phyloP scores from a whole-genome alignment of 2,888 invertebrate species.

The Stegophylla sp. region DNA sequence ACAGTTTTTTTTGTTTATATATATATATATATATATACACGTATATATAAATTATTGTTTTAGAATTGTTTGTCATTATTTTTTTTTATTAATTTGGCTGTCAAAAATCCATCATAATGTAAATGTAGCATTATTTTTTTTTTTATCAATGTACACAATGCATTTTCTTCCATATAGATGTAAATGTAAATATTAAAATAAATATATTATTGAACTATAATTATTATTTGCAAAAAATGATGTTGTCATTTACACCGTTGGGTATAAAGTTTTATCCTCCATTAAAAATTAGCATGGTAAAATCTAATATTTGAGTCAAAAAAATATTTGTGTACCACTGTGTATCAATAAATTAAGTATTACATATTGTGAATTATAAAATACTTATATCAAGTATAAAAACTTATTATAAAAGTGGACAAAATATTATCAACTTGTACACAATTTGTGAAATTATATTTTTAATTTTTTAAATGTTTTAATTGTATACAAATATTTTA shows the following conservation, averaged over 20 bases:
- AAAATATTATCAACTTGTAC: too few species aligned
- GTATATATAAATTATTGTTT: too few species aligned
- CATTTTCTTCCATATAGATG: constrained; percentile 17
- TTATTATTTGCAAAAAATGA: background rate
- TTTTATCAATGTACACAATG: background rate
- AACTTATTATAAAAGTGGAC: too few species aligned
- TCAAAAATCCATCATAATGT: background rate
- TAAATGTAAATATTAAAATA: constrained; percentile 20
- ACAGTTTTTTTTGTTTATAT: background rate
- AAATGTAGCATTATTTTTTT: background rate
- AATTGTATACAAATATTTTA: too few species aligned
- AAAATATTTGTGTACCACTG: too few species aligned
- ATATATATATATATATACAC: too few species aligned
- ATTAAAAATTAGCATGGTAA: background rate
- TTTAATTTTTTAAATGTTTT: too few species aligned
- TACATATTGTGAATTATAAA: too few species aligned
- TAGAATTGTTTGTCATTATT: background rate
- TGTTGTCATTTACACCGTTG: background rate
- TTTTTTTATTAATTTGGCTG: background rate
- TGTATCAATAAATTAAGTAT: too few species aligned
- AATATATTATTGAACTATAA: constrained; percentile 7
- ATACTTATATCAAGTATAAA: too few species aligned
- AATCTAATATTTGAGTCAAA: background rate
- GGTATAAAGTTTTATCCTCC: background rate
- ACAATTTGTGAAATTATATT: too few species aligned